Base-by-base conservation (phyloP, 1,140 invertebrate species). In the Drosophila fuyamai region DNA sequence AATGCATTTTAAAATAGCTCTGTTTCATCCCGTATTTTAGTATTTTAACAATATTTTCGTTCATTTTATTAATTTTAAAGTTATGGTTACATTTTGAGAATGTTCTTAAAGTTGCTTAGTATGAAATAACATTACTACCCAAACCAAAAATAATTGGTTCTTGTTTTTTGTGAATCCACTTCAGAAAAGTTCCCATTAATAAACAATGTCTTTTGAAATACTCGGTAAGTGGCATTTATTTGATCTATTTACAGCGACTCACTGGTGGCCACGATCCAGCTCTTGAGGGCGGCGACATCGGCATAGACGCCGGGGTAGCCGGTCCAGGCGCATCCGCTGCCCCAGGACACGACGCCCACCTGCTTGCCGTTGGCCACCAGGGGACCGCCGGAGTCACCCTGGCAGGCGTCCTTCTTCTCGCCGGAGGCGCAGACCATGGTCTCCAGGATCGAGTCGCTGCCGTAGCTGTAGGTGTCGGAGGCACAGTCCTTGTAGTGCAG, bases 221-320 rank as follows among this genome's bases (percentile, higher is more conserved):
- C 38, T 60, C 13, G 29, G 8, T 32, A 7, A 7, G 6, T 38
- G 7, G 5, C 4, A 10, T 85, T 82, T 81, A 78, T 73, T 76
- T 4, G 32, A 27, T 9, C 9, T 5, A 6, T 72, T 68, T 68
- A 77, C 32, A 88, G 32, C 0, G 12, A 5, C 0, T 8, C 23
- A 35, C 41, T 3, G 10, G 62, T 68, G 0, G 46, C 10, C 0
- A 35, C 27, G 51, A 92, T 81, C 93, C 93, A 95, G n/a, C 65
- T 6, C 0, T 68, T 61, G 18, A 94, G 93, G 12, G 91, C 75
- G 1, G 94, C 93, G 12, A 96, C 94, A 44, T 95, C 94, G 0
- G 95, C 94, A 80, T 96, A 96, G 13, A 96, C 95, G 2, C 95
- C 95, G 0, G 95, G 95, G 65, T 94, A 94, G 5, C 92, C 93